phyloP scores from a whole-genome alignment of 2,888 invertebrate genomes.

The Zelleria hepariella region DNA sequence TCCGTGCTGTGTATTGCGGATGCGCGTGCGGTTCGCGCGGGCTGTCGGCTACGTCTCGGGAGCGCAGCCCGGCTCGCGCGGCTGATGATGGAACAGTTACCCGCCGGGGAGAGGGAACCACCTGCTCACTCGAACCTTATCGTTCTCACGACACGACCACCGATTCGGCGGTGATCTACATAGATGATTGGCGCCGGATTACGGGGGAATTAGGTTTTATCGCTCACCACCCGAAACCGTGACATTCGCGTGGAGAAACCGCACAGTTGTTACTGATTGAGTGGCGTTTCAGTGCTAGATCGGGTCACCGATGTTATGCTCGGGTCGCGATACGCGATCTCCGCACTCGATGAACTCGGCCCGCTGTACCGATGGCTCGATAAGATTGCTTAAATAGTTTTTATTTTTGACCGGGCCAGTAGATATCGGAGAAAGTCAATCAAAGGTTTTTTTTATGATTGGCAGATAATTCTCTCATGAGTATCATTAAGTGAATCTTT shows the following conservation, averaged over 20 bases:
- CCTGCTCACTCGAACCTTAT: conserved; percentile 53
- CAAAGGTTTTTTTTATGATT: conserved; percentile 33
- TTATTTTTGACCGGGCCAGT: conserved; percentile 46
- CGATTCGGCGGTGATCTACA: conserved; percentile 62
- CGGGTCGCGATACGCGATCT: conserved; percentile 34
- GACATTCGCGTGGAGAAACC: conserved; percentile 60
- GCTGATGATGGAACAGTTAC: conserved; percentile 62
- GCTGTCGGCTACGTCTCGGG: conserved; percentile 44
- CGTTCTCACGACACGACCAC: conserved; percentile 64
- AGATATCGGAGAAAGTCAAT: conserved; percentile 63
- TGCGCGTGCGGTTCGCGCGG: conserved; percentile 33
- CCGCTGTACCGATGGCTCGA: conserved; percentile 37
- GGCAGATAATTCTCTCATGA: conserved; percentile 10
- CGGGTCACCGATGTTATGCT: conserved; percentile 52
- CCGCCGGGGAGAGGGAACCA: conserved; percentile 56
- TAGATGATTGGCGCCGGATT: conserved; percentile 65
- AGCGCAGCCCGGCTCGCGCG: conserved; percentile 55
- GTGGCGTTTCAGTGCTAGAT: conserved; percentile 28
- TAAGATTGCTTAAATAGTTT: conserved; percentile 52
- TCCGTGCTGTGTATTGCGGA: neutral
- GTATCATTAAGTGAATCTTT: conserved; percentile 1
- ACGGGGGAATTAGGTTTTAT: conserved; percentile 49
- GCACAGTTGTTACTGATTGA: conserved; percentile 40
- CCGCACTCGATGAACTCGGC: conserved; percentile 18
- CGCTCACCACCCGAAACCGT: conserved; percentile 44